These are phyloP conservation scores for Scaptomyza tumidula DNA, from an alignment of 2,888 invertebrate genomes.

Conservation along the genomic window DNA sequence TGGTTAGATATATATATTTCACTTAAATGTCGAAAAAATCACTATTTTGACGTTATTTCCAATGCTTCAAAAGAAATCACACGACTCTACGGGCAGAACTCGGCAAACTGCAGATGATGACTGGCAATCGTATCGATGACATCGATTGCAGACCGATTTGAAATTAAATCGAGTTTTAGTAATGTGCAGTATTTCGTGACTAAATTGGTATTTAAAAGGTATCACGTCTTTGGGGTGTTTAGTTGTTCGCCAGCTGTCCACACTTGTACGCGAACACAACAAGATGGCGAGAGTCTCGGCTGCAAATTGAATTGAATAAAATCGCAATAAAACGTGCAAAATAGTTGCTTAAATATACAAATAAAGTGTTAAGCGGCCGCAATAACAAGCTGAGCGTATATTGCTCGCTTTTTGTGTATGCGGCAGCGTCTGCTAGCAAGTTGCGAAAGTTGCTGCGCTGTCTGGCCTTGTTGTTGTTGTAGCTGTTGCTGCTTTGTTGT, in stretches of 20 bases:
- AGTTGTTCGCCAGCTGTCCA: slow-evolving; percentile 55
- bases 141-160: slow-evolving; percentile 33
- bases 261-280: slow-evolving; percentile 72
- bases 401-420: slow-evolving; percentile 40
- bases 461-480: slow-evolving; percentile 67
- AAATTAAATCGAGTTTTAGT: not conserved
- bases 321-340: slow-evolving; percentile 57
- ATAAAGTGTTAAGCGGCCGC: slow-evolving; percentile 43
- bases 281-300: slow-evolving; percentile 71
- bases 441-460: slow-evolving; percentile 60
- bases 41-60: slow-evolving; percentile 57
- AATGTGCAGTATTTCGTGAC: slow-evolving; percentile 8
- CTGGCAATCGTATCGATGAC: slow-evolving; percentile 39
- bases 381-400: slow-evolving; percentile 41
- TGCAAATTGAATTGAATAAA: slow-evolving; percentile 54
- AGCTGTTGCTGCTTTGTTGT: slow-evolving; percentile 33
- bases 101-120: slow-evolving; percentile 52
- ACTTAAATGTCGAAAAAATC: slow-evolving; percentile 31
- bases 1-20: slow-evolving; percentile 13
- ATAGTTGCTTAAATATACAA: slow-evolving; percentile 41
- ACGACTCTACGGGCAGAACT: slow-evolving; percentile 42
- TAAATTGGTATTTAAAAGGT: slow-evolving; percentile 2
- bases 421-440: slow-evolving; percentile 50
- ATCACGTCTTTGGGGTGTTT: slow-evolving; percentile 26
- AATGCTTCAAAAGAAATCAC: slow-evolving; percentile 44